These are phyloP conservation scores for Drosophila triauraria DNA, from an alignment of 1,140 invertebrate genomes.

Conservation along the genomic window DNA sequence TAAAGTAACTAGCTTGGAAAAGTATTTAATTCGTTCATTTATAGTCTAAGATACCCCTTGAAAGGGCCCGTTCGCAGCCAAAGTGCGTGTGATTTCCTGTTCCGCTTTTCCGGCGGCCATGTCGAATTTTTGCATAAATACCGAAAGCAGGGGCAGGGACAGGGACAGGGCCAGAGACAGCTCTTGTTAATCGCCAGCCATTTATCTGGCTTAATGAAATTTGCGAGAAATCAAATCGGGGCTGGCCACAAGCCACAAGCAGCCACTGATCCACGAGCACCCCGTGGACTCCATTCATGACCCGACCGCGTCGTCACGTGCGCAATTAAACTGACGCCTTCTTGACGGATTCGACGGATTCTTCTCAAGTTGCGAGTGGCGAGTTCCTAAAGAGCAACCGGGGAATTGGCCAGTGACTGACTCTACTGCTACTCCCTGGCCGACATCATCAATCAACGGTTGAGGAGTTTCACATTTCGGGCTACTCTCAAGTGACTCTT, in stretches of 20 bases:
- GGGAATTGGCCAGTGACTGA: slow-evolving; percentile 54
- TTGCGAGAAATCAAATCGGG: slow-evolving; percentile 69
- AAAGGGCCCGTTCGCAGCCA: not conserved
- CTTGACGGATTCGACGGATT: slow-evolving; percentile 74
- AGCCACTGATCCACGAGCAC: not conserved
- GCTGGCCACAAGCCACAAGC: slow-evolving; percentile 42
- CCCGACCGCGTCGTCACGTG: slow-evolving; percentile 69
- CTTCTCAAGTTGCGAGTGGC: slow-evolving; percentile 10
- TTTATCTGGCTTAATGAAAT: slow-evolving; percentile 85
- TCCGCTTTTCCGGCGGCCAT: slow-evolving; percentile 57
- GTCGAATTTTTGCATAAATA: slow-evolving; percentile 83
- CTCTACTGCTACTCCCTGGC: not conserved
- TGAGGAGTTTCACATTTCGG: not conserved
- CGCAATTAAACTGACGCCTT: slow-evolving; percentile 80
- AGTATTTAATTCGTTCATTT: too few relatives aligned
- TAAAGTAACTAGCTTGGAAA: too few relatives aligned
- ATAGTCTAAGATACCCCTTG: not conserved
- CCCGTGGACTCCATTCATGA: slow-evolving; percentile 37
- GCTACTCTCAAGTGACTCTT: not conserved
- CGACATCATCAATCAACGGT: not conserved
- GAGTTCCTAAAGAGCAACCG: slow-evolving; percentile 45
- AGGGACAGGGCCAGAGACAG: slow-evolving; percentile 21
- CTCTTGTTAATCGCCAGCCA: slow-evolving; percentile 76
- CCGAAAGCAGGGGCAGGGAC: not conserved
- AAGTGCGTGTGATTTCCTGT: slow-evolving; percentile 57